Conservation (phyloP, 2,797 vertebrate genomes). For the Takifugu ocellatus region DNA sequence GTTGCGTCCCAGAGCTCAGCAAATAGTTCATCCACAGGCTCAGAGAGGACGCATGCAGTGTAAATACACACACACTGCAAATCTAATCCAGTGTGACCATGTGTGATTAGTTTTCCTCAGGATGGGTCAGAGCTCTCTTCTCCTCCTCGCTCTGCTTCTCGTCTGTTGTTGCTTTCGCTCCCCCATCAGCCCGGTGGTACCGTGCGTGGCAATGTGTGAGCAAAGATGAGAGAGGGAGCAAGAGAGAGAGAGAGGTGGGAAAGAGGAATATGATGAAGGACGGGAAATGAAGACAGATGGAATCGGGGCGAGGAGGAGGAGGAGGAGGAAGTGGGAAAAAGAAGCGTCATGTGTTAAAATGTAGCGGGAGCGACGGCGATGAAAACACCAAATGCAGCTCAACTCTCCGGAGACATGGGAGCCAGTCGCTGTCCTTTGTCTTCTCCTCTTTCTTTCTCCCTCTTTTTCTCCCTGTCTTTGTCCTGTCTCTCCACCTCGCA, state of each 20-base stretch:
- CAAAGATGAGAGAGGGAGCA: conserved; percentile 22
- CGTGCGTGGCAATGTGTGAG: conserved; percentile 39
- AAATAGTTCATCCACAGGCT: conserved; percentile 39
- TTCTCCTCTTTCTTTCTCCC: conserved; percentile 21
- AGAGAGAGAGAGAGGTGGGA: not conserved
- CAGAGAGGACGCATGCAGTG: conserved; percentile 26
- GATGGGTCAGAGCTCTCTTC: conserved; percentile 32
- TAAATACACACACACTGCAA: conserved; percentile 27
- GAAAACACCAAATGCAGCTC: conserved; percentile 46
- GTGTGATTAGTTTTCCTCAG: conserved; percentile 31
- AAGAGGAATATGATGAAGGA: conserved; percentile 35
- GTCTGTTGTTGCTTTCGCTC: conserved; percentile 25
- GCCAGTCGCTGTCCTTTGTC: conserved; percentile 40
- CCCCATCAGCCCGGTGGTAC: conserved; percentile 41
- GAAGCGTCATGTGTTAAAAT: conserved; percentile 36
- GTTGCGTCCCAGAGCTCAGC: conserved; percentile 32
- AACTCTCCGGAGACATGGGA: conserved; percentile 49
- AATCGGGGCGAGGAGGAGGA: conserved; percentile 33
- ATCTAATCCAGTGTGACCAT: conserved; percentile 52
- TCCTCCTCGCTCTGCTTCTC: conserved; percentile 37
- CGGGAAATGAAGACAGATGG: conserved; percentile 42
- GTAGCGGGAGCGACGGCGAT: conserved; percentile 17
- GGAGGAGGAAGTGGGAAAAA: conserved; percentile 37
- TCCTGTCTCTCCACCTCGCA: conserved; percentile 30
- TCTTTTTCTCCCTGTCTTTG: conserved; percentile 7